Evolutionary conservation across 2,113 vertebrate genomes (phyloP), one percentile per base, ranked within the genome.

Genomic region (Emberiza fucata): DNA sequence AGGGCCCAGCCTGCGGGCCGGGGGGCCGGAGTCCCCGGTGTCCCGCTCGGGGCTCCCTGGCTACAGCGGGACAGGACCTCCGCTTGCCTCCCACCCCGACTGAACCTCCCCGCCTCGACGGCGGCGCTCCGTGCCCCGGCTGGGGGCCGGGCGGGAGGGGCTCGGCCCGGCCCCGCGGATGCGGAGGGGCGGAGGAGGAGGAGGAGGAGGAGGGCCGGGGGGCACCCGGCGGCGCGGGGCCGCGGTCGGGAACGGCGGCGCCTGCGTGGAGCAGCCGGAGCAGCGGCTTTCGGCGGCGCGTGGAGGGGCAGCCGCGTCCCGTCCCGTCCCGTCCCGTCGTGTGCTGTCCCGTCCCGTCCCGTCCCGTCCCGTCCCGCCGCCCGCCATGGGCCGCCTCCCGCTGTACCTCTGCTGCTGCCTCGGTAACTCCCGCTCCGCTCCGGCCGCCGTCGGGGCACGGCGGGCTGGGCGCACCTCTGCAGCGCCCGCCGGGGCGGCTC

Each of bases 191-290:
- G 76, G 76, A 76, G 72, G 56, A 44, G 68, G 47, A 37, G 60
- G 77, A 72, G 88, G 82, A 53, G 93, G 85, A 64, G 81, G 53
- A 31, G 51, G 93, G 66, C 54, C 33, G 61, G 82, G 86, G 89
- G 77, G 66, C 66, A 31, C 54, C 76, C 29, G 71, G 63, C 57
- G 72, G 85, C 64, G 40, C 50, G 88, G 81, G 83, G 89, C 64
- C 75, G 64, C 85, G 59, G 70, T 50, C 17, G 53, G 70, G 56
- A 77, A 18, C 80, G 66, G 70, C 40, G 18, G 97, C 97, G 97
- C 97, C 96, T 98, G 97, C 97, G 97, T 97, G 78, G 63, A 94
- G 94, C 82, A 70, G 60, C 90, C 66, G 48, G 87, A 93, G 96
- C 20, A 5, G 65, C 59, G 79, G 85, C 94, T 83, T 63, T 94